A percentile compares a stretch with the other conserved stretches of the same genome.
Evolutionary conservation across 2,888 invertebrate genomes (phyloP).

Genomic region (Eupithecia subfuscata): DNA sequence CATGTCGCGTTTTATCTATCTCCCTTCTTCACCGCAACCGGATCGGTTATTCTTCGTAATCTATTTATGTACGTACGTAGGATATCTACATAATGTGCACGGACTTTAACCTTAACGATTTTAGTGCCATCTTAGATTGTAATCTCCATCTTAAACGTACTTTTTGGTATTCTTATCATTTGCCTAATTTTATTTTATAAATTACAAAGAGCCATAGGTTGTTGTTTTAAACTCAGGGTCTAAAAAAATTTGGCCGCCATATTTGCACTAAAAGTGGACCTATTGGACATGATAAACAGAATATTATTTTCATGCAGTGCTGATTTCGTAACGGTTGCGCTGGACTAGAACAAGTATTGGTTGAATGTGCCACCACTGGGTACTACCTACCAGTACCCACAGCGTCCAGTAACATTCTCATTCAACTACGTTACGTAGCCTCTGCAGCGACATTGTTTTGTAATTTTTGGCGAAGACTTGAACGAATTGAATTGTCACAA

Average conservation of each 20-base stretch:
- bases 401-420: slow-evolving; percentile 67
- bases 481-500: background rate
- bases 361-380: slow-evolving; percentile 59
- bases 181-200: background rate
- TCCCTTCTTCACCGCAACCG: slow-evolving; percentile 83
- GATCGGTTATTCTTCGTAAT: slow-evolving; percentile 83
- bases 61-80: slow-evolving; percentile 73
- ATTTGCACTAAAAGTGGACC: slow-evolving; percentile 22
- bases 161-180: background rate
- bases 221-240: background rate
- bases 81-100: slow-evolving; percentile 71
- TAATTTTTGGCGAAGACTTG: background rate
- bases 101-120: slow-evolving; percentile 73
- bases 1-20: slow-evolving; percentile 84
- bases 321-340: slow-evolving; percentile 83
- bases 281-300: slow-evolving; percentile 35
- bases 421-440: slow-evolving; percentile 13
- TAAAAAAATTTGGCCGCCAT: slow-evolving; percentile 5
- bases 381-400: slow-evolving; percentile 1
- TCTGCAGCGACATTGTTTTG: background rate
- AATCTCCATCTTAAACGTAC: slow-evolving; percentile 5
- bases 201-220: background rate
- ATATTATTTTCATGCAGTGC: slow-evolving; percentile 78
- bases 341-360: slow-evolving; percentile 81
- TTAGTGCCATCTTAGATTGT: slow-evolving; percentile 46